These are phyloP conservation scores for Papilio protenor DNA, from an alignment of 2,888 invertebrate genomes.

Conservation along the genomic window DNA sequence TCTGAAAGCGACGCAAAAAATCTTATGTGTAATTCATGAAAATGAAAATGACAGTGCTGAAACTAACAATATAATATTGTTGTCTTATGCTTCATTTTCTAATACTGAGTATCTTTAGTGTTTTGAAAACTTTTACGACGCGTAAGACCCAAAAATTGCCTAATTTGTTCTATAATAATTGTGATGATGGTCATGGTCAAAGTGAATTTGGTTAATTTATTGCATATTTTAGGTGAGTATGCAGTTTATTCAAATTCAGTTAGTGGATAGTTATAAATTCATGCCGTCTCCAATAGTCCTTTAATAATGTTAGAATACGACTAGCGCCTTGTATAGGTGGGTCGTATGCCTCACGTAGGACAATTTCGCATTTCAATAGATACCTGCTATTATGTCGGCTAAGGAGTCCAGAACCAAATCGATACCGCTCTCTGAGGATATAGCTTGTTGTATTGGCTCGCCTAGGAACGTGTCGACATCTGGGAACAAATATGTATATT, in stretches of 20 bases:
- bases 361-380: conserved; percentile 40
- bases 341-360: conserved; percentile 4
- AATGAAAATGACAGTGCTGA: not conserved
- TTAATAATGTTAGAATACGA: conserved; percentile 7
- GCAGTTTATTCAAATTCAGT: not conserved
- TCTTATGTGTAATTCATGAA: conserved; percentile 7
- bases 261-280: conserved; percentile 8
- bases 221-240: no score
- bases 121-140: not conserved
- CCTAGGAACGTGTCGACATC: conserved; percentile 90
- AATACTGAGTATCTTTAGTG: not conserved
- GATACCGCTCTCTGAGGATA: conserved; percentile 89
- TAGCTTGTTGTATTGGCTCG: conserved; percentile 89
- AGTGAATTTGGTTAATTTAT: no score
- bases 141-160: not conserved
- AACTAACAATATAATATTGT: not conserved
- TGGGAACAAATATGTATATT: conserved; percentile 60
- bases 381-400: conserved; percentile 89
- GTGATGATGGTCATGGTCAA: no score
- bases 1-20: conserved; percentile 65
- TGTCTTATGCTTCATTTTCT: not conserved
- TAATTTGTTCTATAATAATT: no score
- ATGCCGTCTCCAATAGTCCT: conserved; percentile 1
- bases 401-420: conserved; percentile 90
- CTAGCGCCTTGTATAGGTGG: not conserved